Evolutionary conservation across 2,888 invertebrate genomes (phyloP), one percentile per base, ranked within the genome.

Genomic region (Gastracanthus pulcherrimus): DNA sequence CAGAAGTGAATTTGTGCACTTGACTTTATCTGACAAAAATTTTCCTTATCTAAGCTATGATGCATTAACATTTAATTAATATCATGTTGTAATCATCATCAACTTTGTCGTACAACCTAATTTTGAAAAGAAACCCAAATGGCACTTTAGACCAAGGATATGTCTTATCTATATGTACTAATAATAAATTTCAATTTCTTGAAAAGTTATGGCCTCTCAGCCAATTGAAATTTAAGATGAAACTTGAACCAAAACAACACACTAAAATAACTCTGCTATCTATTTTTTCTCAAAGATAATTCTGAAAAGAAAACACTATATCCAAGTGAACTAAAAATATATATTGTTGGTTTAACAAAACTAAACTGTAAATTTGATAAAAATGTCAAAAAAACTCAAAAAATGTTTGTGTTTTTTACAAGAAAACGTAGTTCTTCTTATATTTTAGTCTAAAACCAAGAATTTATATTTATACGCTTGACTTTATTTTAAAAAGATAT

Each of bases 241-340:
- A 80, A 74, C 64, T 80, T 80, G 74, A 79, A 79, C 77, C 76
- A 79, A 77, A 77, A 77, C 72, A 66, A 79, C n/a, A 9, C n/a
- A 71, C 70, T 26, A 71, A 79, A 79, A 79, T 79, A 79, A 67
- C 66, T 67, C 34, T 45, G 45, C 62, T 66, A 48, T 41, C 66
- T 72, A 66, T 74, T 79, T 72, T 74, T 72, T 70, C 60, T 31
- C 58, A 2, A 76, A 51, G 67, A 76, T 23, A 23, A 23, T 51
- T 64, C 36, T 34, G 38, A 31, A 29, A 45, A 60, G 31, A 41
- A 45, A 41, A 58, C 11, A 55, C 38, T 71, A n/a, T 41, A 26
- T 41, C 26, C 16, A 29, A 60, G 19, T 26, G n/a, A n/a, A n/a
- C n/a, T 3, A 34, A 23, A n/a, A n/a, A 69, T 31, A 19, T n/a